Conservation (phyloP, 2,888 invertebrate species). For the Drosophila barbarae region DNA sequence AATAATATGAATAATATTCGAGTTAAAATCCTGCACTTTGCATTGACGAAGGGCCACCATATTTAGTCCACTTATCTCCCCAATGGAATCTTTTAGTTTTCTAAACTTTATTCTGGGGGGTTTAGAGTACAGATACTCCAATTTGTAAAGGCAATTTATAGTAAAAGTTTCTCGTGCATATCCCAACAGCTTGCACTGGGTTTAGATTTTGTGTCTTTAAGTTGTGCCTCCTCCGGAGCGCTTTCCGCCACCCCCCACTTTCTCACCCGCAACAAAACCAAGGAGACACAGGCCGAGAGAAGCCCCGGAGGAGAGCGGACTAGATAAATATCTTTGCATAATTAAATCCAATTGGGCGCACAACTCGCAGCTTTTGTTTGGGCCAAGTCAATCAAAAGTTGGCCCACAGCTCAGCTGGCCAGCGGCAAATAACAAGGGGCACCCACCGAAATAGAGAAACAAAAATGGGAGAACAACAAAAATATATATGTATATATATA, state of each 20-base stretch:
- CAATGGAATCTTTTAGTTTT: constrained; percentile 16
- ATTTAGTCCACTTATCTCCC: constrained; percentile 12
- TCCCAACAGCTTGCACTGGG: constrained; percentile 32
- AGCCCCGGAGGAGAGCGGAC: constrained; percentile 3
- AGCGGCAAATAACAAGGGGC: constrained; percentile 8
- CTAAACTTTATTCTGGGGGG: constrained; percentile 3
- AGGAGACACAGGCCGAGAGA: not conserved
- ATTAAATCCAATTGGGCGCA: constrained; percentile 69
- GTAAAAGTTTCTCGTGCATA: constrained; percentile 28
- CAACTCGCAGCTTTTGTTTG: constrained; percentile 67
- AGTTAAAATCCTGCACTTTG: constrained; percentile 18
- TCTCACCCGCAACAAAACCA: constrained; percentile 10
- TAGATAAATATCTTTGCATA: constrained; percentile 56
- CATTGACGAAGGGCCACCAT: constrained; percentile 9
- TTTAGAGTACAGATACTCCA: constrained; percentile 5
- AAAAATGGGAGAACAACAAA: constrained; percentile 8
- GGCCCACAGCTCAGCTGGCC: constrained; percentile 35
- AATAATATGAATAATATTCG: constrained; percentile 7
- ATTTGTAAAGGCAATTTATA: constrained; percentile 35
- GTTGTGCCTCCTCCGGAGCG: constrained; percentile 3
- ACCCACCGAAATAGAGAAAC: not conserved
- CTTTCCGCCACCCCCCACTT: not conserved
- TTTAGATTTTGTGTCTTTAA: constrained; percentile 29
- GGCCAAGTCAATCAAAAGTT: constrained; percentile 69
- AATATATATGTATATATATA: not conserved